Conservation (phyloP, 2,797 vertebrate genomes). For the Dallia pectoralis region DNA sequence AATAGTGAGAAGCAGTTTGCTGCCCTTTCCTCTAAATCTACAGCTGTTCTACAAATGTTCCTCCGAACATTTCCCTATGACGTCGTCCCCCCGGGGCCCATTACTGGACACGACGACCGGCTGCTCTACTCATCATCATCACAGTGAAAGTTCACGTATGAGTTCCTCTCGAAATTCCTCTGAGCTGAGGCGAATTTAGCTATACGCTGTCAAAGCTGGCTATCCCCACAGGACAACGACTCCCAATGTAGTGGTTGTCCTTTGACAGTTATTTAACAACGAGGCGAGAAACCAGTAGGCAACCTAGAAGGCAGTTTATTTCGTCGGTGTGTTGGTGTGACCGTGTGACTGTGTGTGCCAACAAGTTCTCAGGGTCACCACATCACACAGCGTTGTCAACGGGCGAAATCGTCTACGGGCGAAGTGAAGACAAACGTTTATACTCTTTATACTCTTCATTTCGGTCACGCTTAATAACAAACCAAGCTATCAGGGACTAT, state of each 20-base stretch:
- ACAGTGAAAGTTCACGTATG: neutral
- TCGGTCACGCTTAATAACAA: no score
- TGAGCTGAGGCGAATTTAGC: neutral
- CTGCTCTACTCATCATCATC: neutral
- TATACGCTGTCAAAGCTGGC: neutral
- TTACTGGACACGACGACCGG: neutral
- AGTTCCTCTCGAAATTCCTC: neutral
- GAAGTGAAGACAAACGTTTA: no score
- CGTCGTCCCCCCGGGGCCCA: neutral
- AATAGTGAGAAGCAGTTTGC: neutral
- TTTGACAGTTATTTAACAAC: neutral
- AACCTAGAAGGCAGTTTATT: neutral
- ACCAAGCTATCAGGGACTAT: no score
- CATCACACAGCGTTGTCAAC: no score
- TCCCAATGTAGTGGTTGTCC: constrained; percentile 8
- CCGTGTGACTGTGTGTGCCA: no score
- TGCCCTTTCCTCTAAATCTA: constrained; percentile 2
- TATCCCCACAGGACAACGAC: neutral
- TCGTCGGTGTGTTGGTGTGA: no score
- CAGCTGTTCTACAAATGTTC: constrained; percentile 2
- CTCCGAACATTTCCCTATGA: neutral
- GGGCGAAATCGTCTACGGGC: no score
- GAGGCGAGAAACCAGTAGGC: neutral
- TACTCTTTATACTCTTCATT: no score
- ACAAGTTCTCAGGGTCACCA: no score